Evolutionary conservation across 2,888 invertebrate genomes (phyloP).

Genomic region (Drosophila testacea): DNA sequence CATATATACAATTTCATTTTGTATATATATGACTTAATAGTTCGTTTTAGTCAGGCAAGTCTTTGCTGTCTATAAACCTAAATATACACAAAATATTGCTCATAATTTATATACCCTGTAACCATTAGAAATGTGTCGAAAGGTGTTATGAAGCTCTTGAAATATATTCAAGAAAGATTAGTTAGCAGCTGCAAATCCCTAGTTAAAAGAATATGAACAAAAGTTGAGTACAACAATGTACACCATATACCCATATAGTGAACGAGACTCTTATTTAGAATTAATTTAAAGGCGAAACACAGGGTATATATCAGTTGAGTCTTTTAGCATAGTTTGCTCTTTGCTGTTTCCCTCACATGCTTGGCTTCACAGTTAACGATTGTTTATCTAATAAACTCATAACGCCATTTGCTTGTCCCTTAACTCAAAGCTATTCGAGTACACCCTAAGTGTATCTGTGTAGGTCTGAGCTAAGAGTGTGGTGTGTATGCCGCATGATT

Average conservation of each 20-base stretch:
- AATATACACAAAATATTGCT: constrained; percentile 43
- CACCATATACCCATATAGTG: neutral
- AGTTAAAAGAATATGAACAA: neutral
- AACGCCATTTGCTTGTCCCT: constrained; percentile 46
- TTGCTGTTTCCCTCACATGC: constrained; percentile 4
- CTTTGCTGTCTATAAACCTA: constrained; percentile 34
- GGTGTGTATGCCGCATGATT: constrained; percentile 57
- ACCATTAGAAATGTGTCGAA: neutral
- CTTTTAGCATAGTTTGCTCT: neutral
- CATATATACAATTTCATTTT: constrained; percentile 11
- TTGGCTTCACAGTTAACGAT: constrained; percentile 31
- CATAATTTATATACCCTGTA: constrained; percentile 32
- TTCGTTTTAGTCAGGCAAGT: constrained; percentile 33
- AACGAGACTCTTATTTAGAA: neutral
- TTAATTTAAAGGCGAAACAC: neutral
- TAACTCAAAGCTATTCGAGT: constrained; percentile 15
- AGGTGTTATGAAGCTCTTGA: neutral
- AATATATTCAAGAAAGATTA: neutral
- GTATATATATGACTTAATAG: constrained; percentile 12
- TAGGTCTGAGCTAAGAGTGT: constrained; percentile 1
- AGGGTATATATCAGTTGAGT: neutral
- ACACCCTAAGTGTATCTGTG: constrained; percentile 12
- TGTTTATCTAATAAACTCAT: constrained; percentile 65
- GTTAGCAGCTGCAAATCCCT: neutral
- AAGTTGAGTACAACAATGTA: neutral